Evolutionary conservation across 2,888 invertebrate species (phyloP).

Genomic region (Macrosiphum euphorbiae): DNA sequence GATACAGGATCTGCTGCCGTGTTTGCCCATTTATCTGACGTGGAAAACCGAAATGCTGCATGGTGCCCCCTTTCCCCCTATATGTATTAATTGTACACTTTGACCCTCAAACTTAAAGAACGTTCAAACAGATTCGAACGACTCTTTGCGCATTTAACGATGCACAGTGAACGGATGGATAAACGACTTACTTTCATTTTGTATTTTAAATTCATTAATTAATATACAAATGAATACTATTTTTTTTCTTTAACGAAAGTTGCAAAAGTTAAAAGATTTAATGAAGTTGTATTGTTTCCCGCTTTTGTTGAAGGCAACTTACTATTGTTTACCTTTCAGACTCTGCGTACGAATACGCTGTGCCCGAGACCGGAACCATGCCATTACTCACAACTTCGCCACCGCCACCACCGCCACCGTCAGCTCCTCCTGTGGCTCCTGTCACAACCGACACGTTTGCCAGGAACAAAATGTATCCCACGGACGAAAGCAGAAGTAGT

Average conservation of each 20-base stretch:
- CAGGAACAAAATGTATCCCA: constrained; percentile 65
- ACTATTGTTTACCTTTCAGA: constrained; percentile 71
- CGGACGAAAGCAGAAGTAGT: constrained; percentile 70
- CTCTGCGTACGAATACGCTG: constrained; percentile 83
- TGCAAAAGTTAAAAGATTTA: constrained; percentile 14
- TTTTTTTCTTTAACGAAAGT: background rate
- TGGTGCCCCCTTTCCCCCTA: background rate
- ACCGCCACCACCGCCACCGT: constrained; percentile 72
- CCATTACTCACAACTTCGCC: constrained; percentile 73
- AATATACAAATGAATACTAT: background rate
- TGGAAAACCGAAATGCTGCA: background rate
- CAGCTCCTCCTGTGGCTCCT: constrained; percentile 70
- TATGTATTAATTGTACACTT: background rate
- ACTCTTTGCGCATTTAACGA: background rate
- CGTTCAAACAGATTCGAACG: background rate
- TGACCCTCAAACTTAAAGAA: background rate
- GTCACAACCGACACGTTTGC: constrained; percentile 68
- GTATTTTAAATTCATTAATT: background rate
- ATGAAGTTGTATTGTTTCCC: background rate
- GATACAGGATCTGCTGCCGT: background rate
- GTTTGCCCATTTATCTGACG: background rate
- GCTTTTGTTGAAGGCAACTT: constrained; percentile 3
- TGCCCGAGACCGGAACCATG: constrained; percentile 79
- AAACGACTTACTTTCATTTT: background rate
- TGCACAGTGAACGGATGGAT: background rate